Evolutionary conservation across 2,888 invertebrate species (phyloP), one percentile per base, ranked within the genome.

Genomic region (Eudasyphora cyanicolor): DNA sequence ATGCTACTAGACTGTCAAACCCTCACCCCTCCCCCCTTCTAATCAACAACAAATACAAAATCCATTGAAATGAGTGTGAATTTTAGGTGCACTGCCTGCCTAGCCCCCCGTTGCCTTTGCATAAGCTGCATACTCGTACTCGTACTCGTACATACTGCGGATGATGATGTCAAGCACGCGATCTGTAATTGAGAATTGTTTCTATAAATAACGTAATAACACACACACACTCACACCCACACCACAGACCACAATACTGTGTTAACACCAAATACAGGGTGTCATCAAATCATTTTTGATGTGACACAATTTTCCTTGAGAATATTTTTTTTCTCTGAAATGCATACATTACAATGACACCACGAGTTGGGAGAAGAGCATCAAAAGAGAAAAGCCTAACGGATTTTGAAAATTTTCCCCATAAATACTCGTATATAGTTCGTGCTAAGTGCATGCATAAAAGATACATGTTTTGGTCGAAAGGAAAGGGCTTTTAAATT

Each of bases 81-180:
- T 54, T 57, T 57, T 57, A 8, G 21, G 19, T 51, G 19, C 29
- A 29, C 10, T 64, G 19, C 57, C 4, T 5, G 5, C 12, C n/a
- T 27, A 51, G 24, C 24, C 45, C 5, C 7, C 45, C 45, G 45
- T 14, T 45, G 45, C 14, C 24, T 42, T 64, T 32, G 12, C 21
- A 38, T 64, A 42, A 67, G 24, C n/a, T n/a, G n/a, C n/a, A n/a
- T n/a, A n/a, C n/a, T n/a, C n/a, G n/a, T n/a, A n/a, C n/a, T n/a
- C n/a, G n/a, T n/a, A n/a, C n/a, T n/a, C n/a, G n/a, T n/a, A n/a
- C n/a, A n/a, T n/a, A n/a, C n/a, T n/a, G n/a, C n/a, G n/a, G n/a
- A 42, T 42, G 67, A 14, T 67, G 42, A 67, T 35, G 81, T 64
- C 67, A 81, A 76, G 76, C 81, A 81, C 67, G 76, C 71, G 76